phyloP scores from a whole-genome alignment of 1,140 invertebrate species.

The Heliconius hewitsoni region DNA sequence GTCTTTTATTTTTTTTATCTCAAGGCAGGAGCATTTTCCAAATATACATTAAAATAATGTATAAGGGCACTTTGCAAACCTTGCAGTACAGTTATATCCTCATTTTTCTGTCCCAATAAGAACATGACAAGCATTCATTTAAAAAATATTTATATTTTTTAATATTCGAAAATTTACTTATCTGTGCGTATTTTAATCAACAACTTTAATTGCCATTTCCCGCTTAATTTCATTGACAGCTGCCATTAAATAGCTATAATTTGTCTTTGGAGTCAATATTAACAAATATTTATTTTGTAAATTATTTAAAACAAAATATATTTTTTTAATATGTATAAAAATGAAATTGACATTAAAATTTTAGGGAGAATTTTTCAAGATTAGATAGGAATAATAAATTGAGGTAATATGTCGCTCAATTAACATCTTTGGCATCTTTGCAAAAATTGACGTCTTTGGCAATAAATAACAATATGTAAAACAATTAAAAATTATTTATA shows the following conservation, averaged over 20 bases:
- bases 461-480: too few relatives aligned
- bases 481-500: too few relatives aligned
- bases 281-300: neutral
- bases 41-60: neutral
- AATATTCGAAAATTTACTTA: neutral
- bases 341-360: neutral
- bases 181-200: too few relatives aligned
- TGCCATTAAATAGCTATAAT: too few relatives aligned
- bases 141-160: neutral
- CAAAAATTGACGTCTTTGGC: neutral
- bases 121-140: neutral
- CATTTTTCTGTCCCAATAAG: neutral
- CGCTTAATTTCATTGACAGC: too few relatives aligned
- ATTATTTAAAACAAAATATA: neutral
- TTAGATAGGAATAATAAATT: neutral
- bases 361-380: too few relatives aligned
- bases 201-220: too few relatives aligned
- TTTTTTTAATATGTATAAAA: neutral
- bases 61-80: constrained; percentile 9
- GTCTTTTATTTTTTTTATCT: neutral
- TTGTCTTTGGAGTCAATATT: too few relatives aligned
- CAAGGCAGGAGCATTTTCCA: neutral
- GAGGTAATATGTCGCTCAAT: neutral
- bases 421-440: neutral
- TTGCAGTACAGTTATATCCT: neutral